Conservation (phyloP, 1,140 invertebrate genomes). For the Heliconius hermathena region DNA sequence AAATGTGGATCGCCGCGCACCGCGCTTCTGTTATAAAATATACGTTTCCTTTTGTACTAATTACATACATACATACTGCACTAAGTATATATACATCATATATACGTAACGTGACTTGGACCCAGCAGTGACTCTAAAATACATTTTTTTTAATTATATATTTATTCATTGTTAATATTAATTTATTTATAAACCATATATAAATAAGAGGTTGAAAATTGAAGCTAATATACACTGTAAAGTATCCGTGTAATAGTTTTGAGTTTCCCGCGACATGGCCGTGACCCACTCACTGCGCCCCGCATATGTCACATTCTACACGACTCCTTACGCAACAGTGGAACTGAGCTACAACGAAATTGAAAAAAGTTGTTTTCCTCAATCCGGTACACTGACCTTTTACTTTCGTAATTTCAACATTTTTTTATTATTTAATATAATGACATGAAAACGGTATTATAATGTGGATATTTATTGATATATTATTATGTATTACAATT, state of each 20-base stretch:
- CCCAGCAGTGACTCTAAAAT: too few relatives aligned
- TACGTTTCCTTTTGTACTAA: too few relatives aligned
- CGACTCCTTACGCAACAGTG: constrained; percentile 18
- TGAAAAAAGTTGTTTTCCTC: constrained; percentile 27
- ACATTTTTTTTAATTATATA: too few relatives aligned
- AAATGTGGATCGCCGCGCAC: neutral
- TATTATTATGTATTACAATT: neutral
- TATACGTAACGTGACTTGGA: neutral
- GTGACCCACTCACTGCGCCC: neutral
- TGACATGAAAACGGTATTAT: neutral
- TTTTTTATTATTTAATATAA: neutral
- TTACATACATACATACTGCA: too few relatives aligned
- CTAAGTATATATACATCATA: neutral
- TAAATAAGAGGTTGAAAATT: neutral
- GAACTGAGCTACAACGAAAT: constrained; percentile 14
- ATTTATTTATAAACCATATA: too few relatives aligned
- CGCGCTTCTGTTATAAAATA: too few relatives aligned
- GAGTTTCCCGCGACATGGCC: neutral
- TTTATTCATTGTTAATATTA: too few relatives aligned
- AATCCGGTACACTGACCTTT: constrained; percentile 31
- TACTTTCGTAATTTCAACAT: constrained; percentile 22
- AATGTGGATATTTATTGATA: neutral
- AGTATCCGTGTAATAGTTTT: neutral
- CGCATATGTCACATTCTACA: constrained; percentile 16
- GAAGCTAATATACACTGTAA: neutral